Conservation (phyloP, 2,113 vertebrate species). For the Cygnus atratus region DNA sequence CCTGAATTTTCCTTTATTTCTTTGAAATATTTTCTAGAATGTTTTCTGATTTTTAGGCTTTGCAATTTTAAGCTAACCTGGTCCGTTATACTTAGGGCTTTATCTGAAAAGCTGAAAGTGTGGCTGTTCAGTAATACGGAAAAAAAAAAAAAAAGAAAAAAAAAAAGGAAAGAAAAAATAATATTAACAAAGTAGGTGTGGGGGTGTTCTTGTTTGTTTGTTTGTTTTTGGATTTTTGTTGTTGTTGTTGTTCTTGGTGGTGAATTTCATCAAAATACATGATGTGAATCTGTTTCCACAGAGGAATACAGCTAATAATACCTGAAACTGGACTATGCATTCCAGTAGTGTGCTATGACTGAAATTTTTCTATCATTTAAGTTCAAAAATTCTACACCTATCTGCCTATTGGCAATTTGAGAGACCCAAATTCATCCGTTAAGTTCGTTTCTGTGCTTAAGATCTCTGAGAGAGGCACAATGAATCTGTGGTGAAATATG, state of each 20-base stretch:
- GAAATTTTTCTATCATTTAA: neutral
- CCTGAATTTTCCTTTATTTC: neutral
- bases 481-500: neutral
- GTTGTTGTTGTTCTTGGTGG: neutral
- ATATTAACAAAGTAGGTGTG: neutral
- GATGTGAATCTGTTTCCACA: neutral
- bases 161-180: neutral
- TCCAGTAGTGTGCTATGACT: neutral
- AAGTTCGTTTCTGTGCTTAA: neutral
- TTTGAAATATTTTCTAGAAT: neutral
- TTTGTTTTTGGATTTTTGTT: neutral
- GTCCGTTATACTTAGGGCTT: neutral
- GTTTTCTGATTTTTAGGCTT: neutral
- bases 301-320: neutral
- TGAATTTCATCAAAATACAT: neutral
- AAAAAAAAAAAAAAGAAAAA: neutral
- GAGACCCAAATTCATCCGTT: neutral
- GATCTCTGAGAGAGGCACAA: neutral
- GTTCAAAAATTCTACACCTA: neutral
- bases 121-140: neutral
- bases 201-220: too few species aligned
- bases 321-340: neutral
- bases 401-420: neutral
- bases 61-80: neutral
- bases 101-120: neutral